Base-by-base conservation (phyloP, 2,797 vertebrate genomes). In the Carcharodon carcharias region DNA sequence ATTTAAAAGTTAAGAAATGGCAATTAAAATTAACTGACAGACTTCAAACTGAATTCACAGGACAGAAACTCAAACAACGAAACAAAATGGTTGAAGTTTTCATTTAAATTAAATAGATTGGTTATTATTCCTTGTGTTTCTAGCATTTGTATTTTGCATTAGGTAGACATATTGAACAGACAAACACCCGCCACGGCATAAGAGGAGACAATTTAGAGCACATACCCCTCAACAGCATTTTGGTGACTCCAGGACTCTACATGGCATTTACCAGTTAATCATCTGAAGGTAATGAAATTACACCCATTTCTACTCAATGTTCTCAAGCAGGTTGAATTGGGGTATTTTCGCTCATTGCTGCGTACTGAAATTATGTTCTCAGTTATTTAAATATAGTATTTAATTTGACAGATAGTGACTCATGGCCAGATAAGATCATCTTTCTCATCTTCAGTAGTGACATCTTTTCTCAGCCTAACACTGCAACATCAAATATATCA, bases 1-100 rank as follows among this genome's bases (percentile, higher is more conserved):
- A 93, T 26, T 21, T 63, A 18, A 9, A 67, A 67, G 61, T 67
- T 93, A 93, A 91, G 96, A 96, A 97, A 73, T 26, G 40, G 96
- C 26, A 82, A 96, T 35, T 96, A n/a, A 96, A 45, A 80, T 92
- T 45, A 87, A 56, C 65, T 96, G 61, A 28, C 61, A 4, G n/a
- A 65, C 21, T 21, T 50, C 31, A 63, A 89, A 58, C 56, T 61
- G 28, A 91, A 65, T 65, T 35, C 88, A 61, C 63, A 93, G 18
- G 8, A 35, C 35, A 40, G 35, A 65, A 40, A 16, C 35, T 45
- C 65, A 93, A 92, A 93, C 80, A 85, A 45, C 14, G 77, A 40
- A 65, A 65, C 1, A 9, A 91, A 61, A 65, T 40, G 58, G 14
- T 92, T 40, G 4, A n/a, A n/a, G 3, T 8, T 93, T 65, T 21